Conservation (phyloP, 1,140 invertebrate species). For the Drosophila orosa region DNA sequence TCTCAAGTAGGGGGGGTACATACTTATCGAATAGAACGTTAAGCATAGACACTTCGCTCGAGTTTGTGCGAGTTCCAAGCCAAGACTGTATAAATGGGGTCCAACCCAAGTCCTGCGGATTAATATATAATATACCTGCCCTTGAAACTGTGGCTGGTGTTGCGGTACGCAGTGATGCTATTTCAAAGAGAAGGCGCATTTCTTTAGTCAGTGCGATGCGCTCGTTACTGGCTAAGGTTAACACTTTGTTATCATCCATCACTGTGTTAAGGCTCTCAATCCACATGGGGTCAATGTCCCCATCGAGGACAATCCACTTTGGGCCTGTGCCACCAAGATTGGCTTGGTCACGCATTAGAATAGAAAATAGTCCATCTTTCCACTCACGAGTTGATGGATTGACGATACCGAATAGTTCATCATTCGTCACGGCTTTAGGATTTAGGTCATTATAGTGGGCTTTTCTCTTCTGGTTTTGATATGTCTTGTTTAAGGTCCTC, state of each 20-base stretch:
- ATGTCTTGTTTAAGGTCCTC: constrained; percentile 8
- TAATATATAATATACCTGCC: constrained; percentile 8
- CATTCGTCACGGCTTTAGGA: constrained; percentile 7
- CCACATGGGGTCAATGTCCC: constrained; percentile 11
- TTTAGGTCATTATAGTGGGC: constrained; percentile 8
- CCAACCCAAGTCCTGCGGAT: constrained; percentile 10
- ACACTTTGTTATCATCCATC: constrained; percentile 9
- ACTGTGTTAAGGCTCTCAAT: constrained; percentile 7
- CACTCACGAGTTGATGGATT: constrained; percentile 8
- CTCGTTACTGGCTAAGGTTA: constrained; percentile 5
- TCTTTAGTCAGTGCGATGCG: constrained; percentile 4
- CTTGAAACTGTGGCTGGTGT: constrained; percentile 5
- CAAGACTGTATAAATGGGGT: constrained; percentile 12
- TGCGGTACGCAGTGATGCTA: constrained; percentile 4
- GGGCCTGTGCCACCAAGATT: constrained; percentile 4
- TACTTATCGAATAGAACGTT: constrained; percentile 10
- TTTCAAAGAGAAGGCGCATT: constrained; percentile 12
- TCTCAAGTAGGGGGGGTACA: constrained; percentile 2
- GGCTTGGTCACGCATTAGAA: constrained; percentile 6
- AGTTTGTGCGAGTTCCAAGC: constrained; percentile 9
- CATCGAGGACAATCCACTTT: constrained; percentile 11
- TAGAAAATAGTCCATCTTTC: constrained; percentile 10
- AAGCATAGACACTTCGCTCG: constrained; percentile 6
- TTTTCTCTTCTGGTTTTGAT: constrained; percentile 11
- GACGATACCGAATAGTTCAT: constrained; percentile 9